Conservation (phyloP, 1,140 invertebrate genomes). For the Antheraea pernyi region DNA sequence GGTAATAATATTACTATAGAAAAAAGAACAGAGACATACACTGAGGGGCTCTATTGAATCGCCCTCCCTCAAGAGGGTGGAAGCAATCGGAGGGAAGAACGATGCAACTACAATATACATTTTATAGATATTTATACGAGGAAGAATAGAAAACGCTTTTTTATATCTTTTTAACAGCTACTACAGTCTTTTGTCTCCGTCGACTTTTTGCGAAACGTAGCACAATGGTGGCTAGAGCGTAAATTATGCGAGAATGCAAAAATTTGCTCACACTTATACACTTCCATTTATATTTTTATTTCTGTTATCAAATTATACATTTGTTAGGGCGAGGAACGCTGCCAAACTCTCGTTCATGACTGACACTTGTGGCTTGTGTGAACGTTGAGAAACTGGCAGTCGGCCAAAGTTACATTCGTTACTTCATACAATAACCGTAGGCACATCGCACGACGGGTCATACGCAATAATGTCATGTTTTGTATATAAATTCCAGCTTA, state of each 20-base stretch:
- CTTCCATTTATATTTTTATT: constrained; percentile 50
- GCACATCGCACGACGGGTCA: background rate
- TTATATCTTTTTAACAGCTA: constrained; percentile 37
- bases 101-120: constrained; percentile 58
- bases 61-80: constrained; percentile 39
- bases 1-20: constrained; percentile 45
- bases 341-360: constrained; percentile 42
- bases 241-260: constrained; percentile 25
- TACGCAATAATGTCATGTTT: constrained; percentile 20
- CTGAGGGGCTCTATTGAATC: constrained; percentile 52
- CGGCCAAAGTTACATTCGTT: constrained; percentile 40
- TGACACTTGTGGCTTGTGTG: constrained; percentile 66
- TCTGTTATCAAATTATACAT: constrained; percentile 47
- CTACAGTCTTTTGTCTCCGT: constrained; percentile 27
- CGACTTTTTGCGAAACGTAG: constrained; percentile 9
- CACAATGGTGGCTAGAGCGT: constrained; percentile 30
- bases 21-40: constrained; percentile 26
- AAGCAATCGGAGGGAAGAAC: constrained; percentile 32
- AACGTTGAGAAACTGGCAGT: constrained; percentile 33
- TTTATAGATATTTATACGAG: constrained; percentile 35
- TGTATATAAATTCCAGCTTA: constrained; percentile 24
- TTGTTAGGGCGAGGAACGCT: constrained; percentile 33
- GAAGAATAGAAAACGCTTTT: constrained; percentile 31
- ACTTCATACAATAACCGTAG: constrained; percentile 21
- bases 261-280: constrained; percentile 13